A percentile compares a stretch with the other conserved stretches of the same genome.
These are phyloP conservation scores for Sympetrum striolatum DNA, from an alignment of 2,888 invertebrate genomes.

Conservation along the genomic window DNA sequence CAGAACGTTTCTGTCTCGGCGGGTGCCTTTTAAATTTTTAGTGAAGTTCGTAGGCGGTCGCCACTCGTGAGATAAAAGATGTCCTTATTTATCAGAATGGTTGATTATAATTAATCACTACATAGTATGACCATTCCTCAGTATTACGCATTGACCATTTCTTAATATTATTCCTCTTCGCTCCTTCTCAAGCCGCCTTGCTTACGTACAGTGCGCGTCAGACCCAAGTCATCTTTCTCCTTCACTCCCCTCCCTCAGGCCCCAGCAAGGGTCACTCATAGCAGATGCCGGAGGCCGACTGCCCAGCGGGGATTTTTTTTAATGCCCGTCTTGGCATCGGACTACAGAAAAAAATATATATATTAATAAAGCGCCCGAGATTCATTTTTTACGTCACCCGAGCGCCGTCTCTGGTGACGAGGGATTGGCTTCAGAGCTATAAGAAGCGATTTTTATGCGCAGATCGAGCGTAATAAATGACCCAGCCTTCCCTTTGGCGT, in stretches of 20 bases:
- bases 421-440: constrained; percentile 19
- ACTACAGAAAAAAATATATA: not conserved
- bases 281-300: constrained; percentile 25
- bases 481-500: not conserved
- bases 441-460: not conserved
- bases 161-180: too few relatives aligned
- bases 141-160: too few relatives aligned
- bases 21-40: too few relatives aligned
- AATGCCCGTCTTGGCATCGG: not conserved
- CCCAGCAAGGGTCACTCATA: not conserved
- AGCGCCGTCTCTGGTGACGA: not conserved
- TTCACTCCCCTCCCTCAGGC: not conserved
- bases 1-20: too few relatives aligned
- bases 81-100: too few relatives aligned
- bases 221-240: not conserved
- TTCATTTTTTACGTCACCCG: not conserved
- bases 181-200: too few relatives aligned
- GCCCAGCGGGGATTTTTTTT: constrained; percentile 33
- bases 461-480: not conserved
- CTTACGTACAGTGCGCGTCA: too few relatives aligned
- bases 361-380: constrained; percentile 5
- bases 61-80: too few relatives aligned
- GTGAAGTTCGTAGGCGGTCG: too few relatives aligned
- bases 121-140: too few relatives aligned
- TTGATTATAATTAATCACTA: too few relatives aligned